A percentile compares a stretch with the other conserved stretches of the same genome.
Evolutionary conservation across 2,888 invertebrate genomes (phyloP).

Genomic region (Plusia festucae): DNA sequence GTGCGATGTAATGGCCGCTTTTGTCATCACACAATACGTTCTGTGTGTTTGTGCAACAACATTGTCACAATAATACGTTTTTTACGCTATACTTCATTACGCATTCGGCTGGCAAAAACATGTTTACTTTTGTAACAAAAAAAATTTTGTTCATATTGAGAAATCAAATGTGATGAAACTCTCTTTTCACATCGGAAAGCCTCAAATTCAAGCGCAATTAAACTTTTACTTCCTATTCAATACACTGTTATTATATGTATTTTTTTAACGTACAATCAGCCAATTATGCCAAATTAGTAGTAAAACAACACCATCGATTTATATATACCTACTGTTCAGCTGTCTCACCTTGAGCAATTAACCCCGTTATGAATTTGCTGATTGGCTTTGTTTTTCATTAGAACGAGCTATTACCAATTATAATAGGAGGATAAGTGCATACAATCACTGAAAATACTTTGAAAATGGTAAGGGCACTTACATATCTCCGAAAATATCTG

Average conservation of each 20-base stretch:
- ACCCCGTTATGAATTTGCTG: not conserved
- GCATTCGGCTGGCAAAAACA: slow-evolving; percentile 18
- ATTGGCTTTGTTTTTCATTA: too few species aligned
- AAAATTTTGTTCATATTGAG: not conserved
- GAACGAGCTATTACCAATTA: not conserved
- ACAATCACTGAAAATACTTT: slow-evolving; percentile 1
- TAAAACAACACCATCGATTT: slow-evolving; percentile 4
- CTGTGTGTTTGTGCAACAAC: slow-evolving; percentile 50
- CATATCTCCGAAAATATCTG: not conserved
- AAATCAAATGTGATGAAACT: not conserved
- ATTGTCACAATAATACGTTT: slow-evolving; percentile 49
- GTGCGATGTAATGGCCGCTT: slow-evolving; percentile 44
- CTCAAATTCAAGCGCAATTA: not conserved
- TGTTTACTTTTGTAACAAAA: slow-evolving; percentile 22
- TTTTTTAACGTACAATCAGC: not conserved
- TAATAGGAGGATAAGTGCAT: not conserved
- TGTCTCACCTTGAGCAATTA: slow-evolving; percentile 3
- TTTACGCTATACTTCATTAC: slow-evolving; percentile 15
- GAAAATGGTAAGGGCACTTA: not conserved
- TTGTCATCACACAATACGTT: slow-evolving; percentile 50
- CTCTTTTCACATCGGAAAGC: too few species aligned
- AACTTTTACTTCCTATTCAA: not conserved
- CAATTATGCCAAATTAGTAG: not conserved
- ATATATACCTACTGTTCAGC: not conserved
- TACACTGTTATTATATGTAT: not conserved